A percentile compares a stretch with the other conserved stretches of the same genome.
phyloP scores from a whole-genome alignment of 2,113 vertebrate genomes.

The Clarias batrachus region DNA sequence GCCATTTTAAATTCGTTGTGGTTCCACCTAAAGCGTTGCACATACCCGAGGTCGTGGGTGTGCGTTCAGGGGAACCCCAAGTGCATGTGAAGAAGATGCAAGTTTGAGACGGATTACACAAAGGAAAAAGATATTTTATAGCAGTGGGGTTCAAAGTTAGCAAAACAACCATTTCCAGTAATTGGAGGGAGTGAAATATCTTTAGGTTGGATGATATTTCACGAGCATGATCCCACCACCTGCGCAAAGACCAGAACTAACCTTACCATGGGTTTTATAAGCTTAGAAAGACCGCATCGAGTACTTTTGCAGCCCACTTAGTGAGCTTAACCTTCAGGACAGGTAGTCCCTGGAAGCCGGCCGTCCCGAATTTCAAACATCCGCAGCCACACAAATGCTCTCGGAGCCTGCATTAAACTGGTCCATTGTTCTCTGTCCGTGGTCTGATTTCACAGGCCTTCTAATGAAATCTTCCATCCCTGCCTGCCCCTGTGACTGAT shows the following conservation, averaged over 20 bases:
- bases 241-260: not conserved
- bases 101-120: not conserved
- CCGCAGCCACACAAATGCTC: conserved; percentile 55
- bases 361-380: conserved; percentile 32
- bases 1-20: conserved; percentile 25
- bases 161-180: not conserved
- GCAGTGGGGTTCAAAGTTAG: not conserved
- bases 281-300: not conserved
- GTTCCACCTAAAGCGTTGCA: not conserved
- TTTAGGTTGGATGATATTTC: not conserved
- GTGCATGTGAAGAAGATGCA: conserved; percentile 4
- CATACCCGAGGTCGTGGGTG: not conserved
- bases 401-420: conserved; percentile 62
- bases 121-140: not conserved
- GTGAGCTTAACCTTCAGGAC: conserved; percentile 32
- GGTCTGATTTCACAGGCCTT: conserved; percentile 63
- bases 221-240: not conserved
- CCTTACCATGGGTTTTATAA: too few species aligned
- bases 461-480: conserved; percentile 72
- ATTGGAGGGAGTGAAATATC: not conserved
- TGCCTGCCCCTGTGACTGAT: conserved; percentile 53
- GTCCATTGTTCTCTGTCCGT: conserved; percentile 64
- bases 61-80: not conserved
- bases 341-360: conserved; percentile 31
- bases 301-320: not conserved